Evolutionary conservation across 2,797 vertebrate genomes (phyloP), one percentile per base, ranked within the genome.

Genomic region (Synanceia verrucosa): DNA sequence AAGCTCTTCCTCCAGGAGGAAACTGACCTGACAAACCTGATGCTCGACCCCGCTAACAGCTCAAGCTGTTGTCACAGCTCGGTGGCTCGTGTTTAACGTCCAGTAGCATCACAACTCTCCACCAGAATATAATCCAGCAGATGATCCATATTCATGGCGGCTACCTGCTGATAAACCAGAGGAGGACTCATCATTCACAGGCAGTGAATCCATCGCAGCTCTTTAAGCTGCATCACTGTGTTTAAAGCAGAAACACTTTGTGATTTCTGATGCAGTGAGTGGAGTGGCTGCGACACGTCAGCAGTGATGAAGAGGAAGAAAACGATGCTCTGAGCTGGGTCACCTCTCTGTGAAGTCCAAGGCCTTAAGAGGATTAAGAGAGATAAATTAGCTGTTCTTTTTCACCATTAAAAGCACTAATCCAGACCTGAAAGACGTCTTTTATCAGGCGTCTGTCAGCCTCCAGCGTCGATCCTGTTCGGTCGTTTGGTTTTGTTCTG

Each of bases 201-300:
- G 53, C 78, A 26, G 53, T n/a, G 81, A 83, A 83, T 85, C 64
- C 70, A 81, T 82, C 78, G 73, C 52, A 61, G 26, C 60, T 62
- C 29, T 3, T 1, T 65, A 50, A 58, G 74, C 71, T 63, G 72
- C 76, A 52, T 75, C 56, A 58, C 61, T 76, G 81, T 71, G 80
- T 83, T 83, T 82, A 80, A 65, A 83, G 72, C 31, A 7, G 9
- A 23, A 3, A n/a, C 1, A 13, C 48, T n/a, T n/a, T n/a, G n/a
- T 12, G 12, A 19, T 6, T 36, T 36, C 50, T 44, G 59, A 73
- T 31, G 12, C 24, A 14, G 48, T 23, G 29, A 59, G 33, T 65
- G 0, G 6, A 69, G 63, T 48, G 55, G 61, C 37, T 23, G 55
- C 36, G 9, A 52, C n/a, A 1, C 37, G 33, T 76, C 78, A 56